These are phyloP conservation scores for Rynchops niger DNA, from an alignment of 2,113 vertebrate species.

Conservation along the genomic window DNA sequence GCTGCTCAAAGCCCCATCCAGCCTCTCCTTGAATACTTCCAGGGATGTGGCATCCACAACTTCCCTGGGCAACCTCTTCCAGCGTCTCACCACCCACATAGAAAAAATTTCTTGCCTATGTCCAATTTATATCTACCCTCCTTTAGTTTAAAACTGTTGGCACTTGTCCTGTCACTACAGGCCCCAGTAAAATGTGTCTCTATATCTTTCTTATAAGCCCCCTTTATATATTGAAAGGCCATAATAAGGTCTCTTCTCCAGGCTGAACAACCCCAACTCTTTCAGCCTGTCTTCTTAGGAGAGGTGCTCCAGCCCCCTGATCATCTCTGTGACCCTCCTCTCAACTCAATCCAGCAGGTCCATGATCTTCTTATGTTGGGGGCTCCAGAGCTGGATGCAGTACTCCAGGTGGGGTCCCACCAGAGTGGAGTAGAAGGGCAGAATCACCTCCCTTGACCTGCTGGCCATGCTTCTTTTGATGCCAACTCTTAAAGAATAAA, in stretches of 20 bases:
- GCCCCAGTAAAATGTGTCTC: background rate
- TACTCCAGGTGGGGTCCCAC: background rate
- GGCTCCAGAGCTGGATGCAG: fast-evolving
- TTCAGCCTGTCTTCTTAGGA: fast-evolving
- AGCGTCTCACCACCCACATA: too few relatives aligned
- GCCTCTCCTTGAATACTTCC: background rate
- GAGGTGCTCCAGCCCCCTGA: background rate
- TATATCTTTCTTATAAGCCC: background rate
- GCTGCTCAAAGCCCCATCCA: background rate
- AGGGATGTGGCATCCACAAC: background rate
- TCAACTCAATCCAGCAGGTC: fast-evolving
- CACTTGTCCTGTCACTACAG: background rate
- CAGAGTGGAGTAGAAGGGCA: fast-evolving
- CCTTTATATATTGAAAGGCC: background rate
- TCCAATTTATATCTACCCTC: background rate
- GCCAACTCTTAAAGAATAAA: background rate
- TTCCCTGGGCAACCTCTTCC: too few relatives aligned
- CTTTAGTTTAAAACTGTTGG: background rate
- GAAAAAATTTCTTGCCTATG: too few relatives aligned
- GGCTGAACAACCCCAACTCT: background rate
- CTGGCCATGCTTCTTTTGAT: background rate
- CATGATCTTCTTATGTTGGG: fast-evolving
- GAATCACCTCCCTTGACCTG: background rate
- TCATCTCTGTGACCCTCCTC: background rate
- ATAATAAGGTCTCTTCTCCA: background rate